Conservation (phyloP, 2,797 vertebrate species). For the Periophthalmus magnuspinnatus region DNA sequence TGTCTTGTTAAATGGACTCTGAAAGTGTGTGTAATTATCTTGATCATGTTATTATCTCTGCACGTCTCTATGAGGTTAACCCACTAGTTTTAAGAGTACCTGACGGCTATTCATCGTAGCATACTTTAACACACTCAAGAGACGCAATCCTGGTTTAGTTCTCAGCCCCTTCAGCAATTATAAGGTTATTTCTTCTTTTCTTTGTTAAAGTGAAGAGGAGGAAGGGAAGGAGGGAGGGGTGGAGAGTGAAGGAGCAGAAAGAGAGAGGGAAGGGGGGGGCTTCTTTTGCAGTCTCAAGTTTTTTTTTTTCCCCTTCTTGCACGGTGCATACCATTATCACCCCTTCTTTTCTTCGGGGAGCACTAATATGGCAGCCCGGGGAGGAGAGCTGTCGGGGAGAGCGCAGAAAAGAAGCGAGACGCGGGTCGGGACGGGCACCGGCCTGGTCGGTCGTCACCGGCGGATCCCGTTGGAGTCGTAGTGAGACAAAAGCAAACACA, state of each 20-base stretch:
- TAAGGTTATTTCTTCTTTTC: constrained; percentile 73
- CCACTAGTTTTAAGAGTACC: constrained; percentile 65
- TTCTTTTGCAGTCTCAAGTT: constrained; percentile 43
- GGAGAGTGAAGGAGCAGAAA: too few relatives aligned
- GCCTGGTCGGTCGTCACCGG: constrained; percentile 64
- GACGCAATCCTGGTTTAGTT: constrained; percentile 72
- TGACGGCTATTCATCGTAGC: constrained; percentile 70
- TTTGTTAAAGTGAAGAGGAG: constrained; percentile 73
- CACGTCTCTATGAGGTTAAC: constrained; percentile 64
- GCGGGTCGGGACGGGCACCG: constrained; percentile 48
- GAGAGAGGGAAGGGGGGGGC: constrained; percentile 56
- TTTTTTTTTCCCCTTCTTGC: constrained; percentile 35
- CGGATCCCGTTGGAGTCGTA: constrained; percentile 69
- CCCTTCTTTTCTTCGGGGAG: constrained; percentile 68
- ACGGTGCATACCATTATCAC: constrained; percentile 73
- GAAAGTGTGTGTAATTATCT: constrained; percentile 72
- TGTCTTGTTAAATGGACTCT: constrained; percentile 59
- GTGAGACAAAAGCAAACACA: constrained; percentile 68
- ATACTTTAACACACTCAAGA: constrained; percentile 72
- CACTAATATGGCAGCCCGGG: constrained; percentile 60
- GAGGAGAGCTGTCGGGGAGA: constrained; percentile 46
- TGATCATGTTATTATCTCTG: constrained; percentile 74
- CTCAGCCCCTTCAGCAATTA: constrained; percentile 71
- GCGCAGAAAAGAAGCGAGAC: constrained; percentile 36
- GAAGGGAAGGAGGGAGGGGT: constrained; percentile 43